Base-by-base conservation (phyloP, 2,797 vertebrate genomes). In the Thunnus albacares region DNA sequence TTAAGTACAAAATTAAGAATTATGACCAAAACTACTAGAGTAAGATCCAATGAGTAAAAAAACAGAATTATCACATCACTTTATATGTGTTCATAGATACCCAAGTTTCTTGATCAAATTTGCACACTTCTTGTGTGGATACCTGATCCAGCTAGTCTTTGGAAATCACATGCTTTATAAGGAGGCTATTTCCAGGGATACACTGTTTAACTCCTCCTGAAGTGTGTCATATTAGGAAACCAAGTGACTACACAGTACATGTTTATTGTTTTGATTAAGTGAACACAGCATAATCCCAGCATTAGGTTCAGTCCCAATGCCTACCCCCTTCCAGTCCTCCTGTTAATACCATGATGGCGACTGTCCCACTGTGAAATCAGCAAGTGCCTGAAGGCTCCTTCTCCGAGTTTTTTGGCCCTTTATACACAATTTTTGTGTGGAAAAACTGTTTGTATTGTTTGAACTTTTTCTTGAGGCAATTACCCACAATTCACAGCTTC, bases 141-240 rank as follows among this genome's bases (percentile, higher is more conserved):
- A 26, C 75, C 35, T 13, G 8, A 13, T 17, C 53, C 38, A 17
- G 18, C 3, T 26, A 17, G 9, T 63, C 15, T 66, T 59, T 66
- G 12, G 26, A 52, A 51, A 41, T 41, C 4, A 43, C 41, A 13
- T 43, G 1, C 15, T 61, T 75, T 7, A 38, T 38, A 74, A 60
- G 61, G 28, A 14, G 30, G n/a, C 33, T 52, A 30, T 55, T 70
- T 64, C n/a, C 43, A 30, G 61, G 24, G 24, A 77, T 28, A 73
- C 79, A 79, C 68, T 82, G 60, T 84, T 84, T 64, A 43, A 63
- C 26, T 56, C 1, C 20, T 70, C 38, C 69, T 71, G 20, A 70
- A 72, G 59, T 65, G 68, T 76, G 70, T 80, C 78, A 45, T 41
- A 57, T 64, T 30, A 58, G 20, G 35, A 67, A 69, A 75, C 9